Evolutionary conservation across 2,797 vertebrate species (phyloP).

Genomic region (Eremophila alpestris): DNA sequence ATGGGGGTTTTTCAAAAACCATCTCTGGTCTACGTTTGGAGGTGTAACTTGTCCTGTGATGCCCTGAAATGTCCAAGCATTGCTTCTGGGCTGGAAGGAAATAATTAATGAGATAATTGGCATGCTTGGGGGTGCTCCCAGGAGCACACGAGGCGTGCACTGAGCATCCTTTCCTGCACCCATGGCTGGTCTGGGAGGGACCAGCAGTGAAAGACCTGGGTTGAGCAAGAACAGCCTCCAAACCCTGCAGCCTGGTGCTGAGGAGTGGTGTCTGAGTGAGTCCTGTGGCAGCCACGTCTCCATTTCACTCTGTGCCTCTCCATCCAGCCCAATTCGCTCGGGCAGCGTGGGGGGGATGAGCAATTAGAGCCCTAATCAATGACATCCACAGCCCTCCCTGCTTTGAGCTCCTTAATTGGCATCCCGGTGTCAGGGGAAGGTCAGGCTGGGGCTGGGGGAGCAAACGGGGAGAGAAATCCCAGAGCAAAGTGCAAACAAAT

Average conservation of each 20-base stretch:
- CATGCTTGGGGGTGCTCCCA: background rate
- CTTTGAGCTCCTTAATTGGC: constrained; percentile 44
- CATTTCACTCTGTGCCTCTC: background rate
- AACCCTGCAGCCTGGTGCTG: background rate
- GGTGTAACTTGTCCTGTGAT: background rate
- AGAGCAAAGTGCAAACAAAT: background rate
- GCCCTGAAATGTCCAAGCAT: background rate
- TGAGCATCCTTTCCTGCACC: background rate
- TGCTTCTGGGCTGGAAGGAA: background rate
- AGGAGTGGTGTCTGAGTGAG: background rate
- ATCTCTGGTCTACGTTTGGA: background rate
- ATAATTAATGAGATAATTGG: background rate
- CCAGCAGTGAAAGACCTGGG: background rate
- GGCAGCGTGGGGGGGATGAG: background rate
- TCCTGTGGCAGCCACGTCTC: background rate
- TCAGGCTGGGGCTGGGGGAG: background rate
- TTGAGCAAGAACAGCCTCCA: background rate
- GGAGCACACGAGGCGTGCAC: background rate
- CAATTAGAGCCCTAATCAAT: constrained; percentile 66
- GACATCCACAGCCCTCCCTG: constrained; percentile 8
- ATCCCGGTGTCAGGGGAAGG: constrained; percentile 1
- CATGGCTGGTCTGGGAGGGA: background rate
- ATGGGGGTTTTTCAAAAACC: background rate
- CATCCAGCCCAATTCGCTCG: background rate
- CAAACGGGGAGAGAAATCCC: background rate